Percentiles rank a stretch among this genome's conserved stretches.
Conservation (phyloP, 2,888 invertebrate species). For the Leptothorax acervorum region DNA sequence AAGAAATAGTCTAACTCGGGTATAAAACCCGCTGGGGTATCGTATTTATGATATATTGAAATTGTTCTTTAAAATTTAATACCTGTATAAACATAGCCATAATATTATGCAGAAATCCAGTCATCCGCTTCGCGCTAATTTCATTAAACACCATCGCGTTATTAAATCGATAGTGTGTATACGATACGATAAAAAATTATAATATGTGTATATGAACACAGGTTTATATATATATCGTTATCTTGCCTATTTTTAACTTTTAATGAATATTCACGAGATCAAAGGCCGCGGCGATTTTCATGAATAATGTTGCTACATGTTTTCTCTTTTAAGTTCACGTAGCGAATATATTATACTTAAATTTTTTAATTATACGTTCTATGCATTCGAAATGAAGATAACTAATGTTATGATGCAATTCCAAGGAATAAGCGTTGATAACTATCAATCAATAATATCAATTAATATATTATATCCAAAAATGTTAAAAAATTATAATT, state of each 20-base stretch:
- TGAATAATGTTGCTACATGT: background rate
- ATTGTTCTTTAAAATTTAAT: constrained; percentile 8
- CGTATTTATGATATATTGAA: constrained; percentile 8
- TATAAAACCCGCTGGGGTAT: background rate
- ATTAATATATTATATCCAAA: background rate
- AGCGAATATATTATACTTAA: background rate
- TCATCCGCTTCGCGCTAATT: constrained; percentile 12
- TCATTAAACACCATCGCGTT: constrained; percentile 29
- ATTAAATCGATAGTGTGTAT: constrained; percentile 12
- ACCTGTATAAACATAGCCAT: background rate
- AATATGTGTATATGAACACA: background rate
- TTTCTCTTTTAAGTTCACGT: constrained; percentile 1
- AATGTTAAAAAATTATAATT: background rate
- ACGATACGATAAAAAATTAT: background rate
- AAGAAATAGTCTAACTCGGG: background rate
- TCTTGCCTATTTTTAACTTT: background rate
- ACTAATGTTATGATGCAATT: background rate
- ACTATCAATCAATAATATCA: background rate
- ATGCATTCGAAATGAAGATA: constrained; percentile 8
- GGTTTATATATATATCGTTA: background rate
- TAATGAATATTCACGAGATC: constrained; percentile 3
- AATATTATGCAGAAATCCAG: constrained; percentile 10
- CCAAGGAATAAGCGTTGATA: background rate
- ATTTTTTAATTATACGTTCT: background rate
- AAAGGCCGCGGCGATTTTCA: constrained; percentile 15